A percentile compares a stretch with the other conserved stretches of the same genome.
phyloP scores from a whole-genome alignment of 2,888 invertebrate genomes.

The Phorcus lineatus region DNA sequence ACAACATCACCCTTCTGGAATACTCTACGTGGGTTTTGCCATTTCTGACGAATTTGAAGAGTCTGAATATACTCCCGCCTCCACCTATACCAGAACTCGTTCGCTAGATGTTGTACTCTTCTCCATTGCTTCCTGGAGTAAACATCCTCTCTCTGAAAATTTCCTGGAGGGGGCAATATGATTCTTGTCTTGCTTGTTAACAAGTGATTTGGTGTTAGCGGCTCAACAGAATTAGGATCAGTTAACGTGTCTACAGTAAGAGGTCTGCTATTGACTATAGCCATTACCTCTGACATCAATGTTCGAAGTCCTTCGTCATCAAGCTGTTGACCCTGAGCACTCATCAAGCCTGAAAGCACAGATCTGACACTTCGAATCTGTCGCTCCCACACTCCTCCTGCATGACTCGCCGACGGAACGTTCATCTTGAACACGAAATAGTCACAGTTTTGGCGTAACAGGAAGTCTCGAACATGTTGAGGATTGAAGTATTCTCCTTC shows the following conservation, averaged over 20 bases:
- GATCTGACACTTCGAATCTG: slow-evolving; percentile 48
- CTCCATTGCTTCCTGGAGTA: slow-evolving; percentile 44
- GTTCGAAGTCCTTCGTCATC: slow-evolving; percentile 38
- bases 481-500: slow-evolving; percentile 37
- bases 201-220: slow-evolving; percentile 36
- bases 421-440: slow-evolving; percentile 44
- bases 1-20: slow-evolving; percentile 45
- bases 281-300: slow-evolving; percentile 38
- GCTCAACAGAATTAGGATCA: slow-evolving; percentile 19
- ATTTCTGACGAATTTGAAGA: slow-evolving; percentile 39
- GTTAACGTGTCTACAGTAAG: slow-evolving; percentile 26
- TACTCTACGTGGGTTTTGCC: slow-evolving; percentile 33
- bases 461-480: slow-evolving; percentile 23
- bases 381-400: slow-evolving; percentile 57
- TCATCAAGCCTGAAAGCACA: slow-evolving; percentile 38
- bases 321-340: slow-evolving; percentile 22
- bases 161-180: slow-evolving; percentile 28
- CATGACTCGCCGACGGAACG: slow-evolving; percentile 51
- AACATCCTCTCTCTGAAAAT: slow-evolving; percentile 39
- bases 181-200: slow-evolving; percentile 29
- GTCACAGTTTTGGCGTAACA: slow-evolving; percentile 31
- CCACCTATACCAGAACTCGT: slow-evolving; percentile 52
- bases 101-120: slow-evolving; percentile 42
- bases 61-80: slow-evolving; percentile 40
- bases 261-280: slow-evolving; percentile 40